These are phyloP conservation scores for Arothron firmamentum DNA, from an alignment of 2,113 vertebrate genomes.

Conservation along the genomic window DNA sequence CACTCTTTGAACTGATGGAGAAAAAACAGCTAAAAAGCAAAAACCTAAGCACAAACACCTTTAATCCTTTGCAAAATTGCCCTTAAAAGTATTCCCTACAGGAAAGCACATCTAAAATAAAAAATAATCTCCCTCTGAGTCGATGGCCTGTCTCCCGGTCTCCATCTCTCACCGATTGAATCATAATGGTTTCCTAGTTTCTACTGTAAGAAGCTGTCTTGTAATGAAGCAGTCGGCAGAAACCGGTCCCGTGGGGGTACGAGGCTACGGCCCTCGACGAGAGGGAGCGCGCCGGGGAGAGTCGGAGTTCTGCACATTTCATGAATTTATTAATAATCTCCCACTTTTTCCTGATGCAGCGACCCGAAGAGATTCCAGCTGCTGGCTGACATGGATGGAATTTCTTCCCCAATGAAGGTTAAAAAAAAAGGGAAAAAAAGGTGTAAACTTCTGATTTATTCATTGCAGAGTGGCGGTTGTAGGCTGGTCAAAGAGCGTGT, in stretches of 20 bases:
- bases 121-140: conserved; percentile 43
- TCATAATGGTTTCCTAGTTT: conserved; percentile 41
- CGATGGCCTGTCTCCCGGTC: conserved; percentile 31
- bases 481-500: conserved; percentile 28
- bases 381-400: conserved; percentile 33
- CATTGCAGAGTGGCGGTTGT: conserved; percentile 29
- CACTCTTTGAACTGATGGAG: conserved; percentile 1
- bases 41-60: neutral
- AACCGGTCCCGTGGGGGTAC: conserved; percentile 32
- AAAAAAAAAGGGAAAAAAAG: too few species aligned
- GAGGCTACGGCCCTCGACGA: conserved; percentile 21
- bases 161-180: conserved; percentile 32
- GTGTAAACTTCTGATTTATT: conserved; percentile 35
- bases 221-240: conserved; percentile 46
- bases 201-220: conserved; percentile 17
- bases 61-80: neutral
- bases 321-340: conserved; percentile 56
- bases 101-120: conserved; percentile 6
- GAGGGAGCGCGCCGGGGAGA: conserved; percentile 1
- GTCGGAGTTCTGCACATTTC: conserved; percentile 36
- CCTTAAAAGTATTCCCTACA: conserved; percentile 18
- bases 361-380: conserved; percentile 32
- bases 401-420: conserved; percentile 24
- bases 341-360: conserved; percentile 21
- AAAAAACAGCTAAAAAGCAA: neutral